Base-by-base conservation (phyloP, 2,888 invertebrate genomes). In the Lagria hirta region DNA sequence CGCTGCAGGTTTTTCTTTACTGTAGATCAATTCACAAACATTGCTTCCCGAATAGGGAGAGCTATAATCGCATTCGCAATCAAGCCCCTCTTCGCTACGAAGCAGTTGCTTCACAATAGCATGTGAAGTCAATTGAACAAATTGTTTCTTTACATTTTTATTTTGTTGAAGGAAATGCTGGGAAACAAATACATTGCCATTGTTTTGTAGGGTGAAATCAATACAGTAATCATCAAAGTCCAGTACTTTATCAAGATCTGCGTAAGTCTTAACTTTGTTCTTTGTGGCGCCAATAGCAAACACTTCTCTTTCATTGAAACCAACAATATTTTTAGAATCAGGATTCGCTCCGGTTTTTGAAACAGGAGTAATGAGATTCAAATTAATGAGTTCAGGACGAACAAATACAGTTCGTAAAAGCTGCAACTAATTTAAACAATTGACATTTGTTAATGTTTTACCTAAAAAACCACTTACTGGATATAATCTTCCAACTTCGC, bases 111-210 rank as follows among this genome's bases (percentile, higher is more conserved):
- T 69, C 20, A 66, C 65, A 56, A 80, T 73, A 51, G 74, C 73
- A 22, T 69, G 64, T 1, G 75, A 66, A 0, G 78, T 75, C 0
- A 81, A 73, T 57, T 78, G 76, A 14, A 81, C 52, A 71, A 75
- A 83, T 66, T 79, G 78, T 65, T 82, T 81, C 70, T 77, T 79
- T 51, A 78, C 77, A 6, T 72, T 77, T 58, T 79, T 77, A 38
- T 76, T 68, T 3, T 47, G 45, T 1, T 70, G 70, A 35, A 72
- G 48, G 75, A 80, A 83, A 69, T 80, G 81, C 47, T 74, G 73
- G 2, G 79, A 70, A 4, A 82, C 81, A 72, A 86, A 83, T 5
- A 83, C 76, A 7, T 81, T 75, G 11, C 88, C 87, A 33, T 76
- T 77, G 20, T 76, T 73, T 82, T 84, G 70, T 1, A 83, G 73